Evolutionary conservation across 2,797 vertebrate species (phyloP).

Genomic region (Oreochromis grahami): DNA sequence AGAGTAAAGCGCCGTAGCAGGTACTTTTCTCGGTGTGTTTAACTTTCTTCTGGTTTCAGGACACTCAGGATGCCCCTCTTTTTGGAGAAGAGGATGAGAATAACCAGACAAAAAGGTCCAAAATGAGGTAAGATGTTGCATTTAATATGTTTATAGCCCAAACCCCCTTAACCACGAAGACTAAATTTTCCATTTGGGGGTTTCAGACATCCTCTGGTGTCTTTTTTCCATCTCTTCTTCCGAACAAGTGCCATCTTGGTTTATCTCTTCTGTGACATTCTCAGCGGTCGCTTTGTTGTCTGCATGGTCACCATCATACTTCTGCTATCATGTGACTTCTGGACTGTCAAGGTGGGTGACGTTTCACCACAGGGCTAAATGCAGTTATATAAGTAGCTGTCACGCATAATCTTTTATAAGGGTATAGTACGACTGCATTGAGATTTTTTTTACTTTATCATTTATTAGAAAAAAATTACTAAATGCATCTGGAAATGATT

Average conservation of each 20-base stretch:
- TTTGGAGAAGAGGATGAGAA: constrained; percentile 88
- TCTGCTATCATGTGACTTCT: constrained; percentile 94
- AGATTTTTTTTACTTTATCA: not conserved
- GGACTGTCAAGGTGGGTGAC: constrained; percentile 89
- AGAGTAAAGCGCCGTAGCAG: not conserved
- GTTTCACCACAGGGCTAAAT: not conserved
- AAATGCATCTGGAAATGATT: not conserved
- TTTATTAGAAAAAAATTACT: not conserved
- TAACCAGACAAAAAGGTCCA: constrained; percentile 64
- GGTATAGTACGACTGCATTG: not conserved
- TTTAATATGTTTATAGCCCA: not conserved
- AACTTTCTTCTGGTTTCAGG: constrained; percentile 58
- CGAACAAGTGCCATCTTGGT: constrained; percentile 87
- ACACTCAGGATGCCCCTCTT: constrained; percentile 85
- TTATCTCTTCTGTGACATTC: constrained; percentile 86
- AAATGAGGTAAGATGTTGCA: constrained; percentile 73
- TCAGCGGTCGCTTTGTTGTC: constrained; percentile 86
- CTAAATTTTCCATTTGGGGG: not conserved
- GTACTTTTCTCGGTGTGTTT: not conserved
- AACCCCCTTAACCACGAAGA: not conserved
- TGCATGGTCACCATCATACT: constrained; percentile 95
- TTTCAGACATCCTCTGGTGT: constrained; percentile 86
- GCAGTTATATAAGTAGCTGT: not conserved
- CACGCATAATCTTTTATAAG: not conserved
- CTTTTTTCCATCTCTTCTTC: constrained; percentile 95